phyloP scores from a whole-genome alignment of 1,140 invertebrate species.

The Rhyzopertha dominica region DNA sequence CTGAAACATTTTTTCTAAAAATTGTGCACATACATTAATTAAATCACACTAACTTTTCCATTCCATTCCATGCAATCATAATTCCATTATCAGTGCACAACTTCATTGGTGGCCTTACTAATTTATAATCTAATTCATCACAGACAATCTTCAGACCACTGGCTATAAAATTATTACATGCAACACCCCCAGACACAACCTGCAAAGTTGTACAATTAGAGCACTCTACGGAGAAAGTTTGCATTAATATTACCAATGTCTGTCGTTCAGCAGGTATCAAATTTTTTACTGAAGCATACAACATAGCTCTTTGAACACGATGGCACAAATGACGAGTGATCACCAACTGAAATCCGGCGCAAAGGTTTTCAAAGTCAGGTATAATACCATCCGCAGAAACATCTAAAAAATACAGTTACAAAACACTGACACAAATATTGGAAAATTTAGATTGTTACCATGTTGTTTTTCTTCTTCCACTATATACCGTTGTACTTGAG shows the following conservation, averaged over 20 bases:
- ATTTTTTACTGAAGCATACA: conserved; percentile 61
- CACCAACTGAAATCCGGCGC: conserved; percentile 75
- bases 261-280: conserved; percentile 54
- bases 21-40: conserved; percentile 45
- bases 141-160: conserved; percentile 64
- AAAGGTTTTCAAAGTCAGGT: conserved; percentile 76
- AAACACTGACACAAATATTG: too few relatives aligned
- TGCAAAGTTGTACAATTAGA: conserved; percentile 35
- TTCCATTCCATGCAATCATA: conserved; percentile 99
- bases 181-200: conserved; percentile 94
- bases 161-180: conserved; percentile 83
- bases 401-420: conserved; percentile 29
- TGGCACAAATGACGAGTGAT: conserved; percentile 76
- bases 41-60: conserved; percentile 62
- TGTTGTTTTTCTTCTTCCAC: conserved; percentile 55
- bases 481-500: conserved; percentile 51
- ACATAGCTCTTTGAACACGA: conserved; percentile 75
- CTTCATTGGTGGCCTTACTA: conserved; percentile 72
- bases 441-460: conserved; percentile 40
- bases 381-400: conserved; percentile 62
- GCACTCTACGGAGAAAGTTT: background rate
- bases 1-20: conserved; percentile 29
- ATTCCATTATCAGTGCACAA: conserved; percentile 96
- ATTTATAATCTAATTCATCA: conserved; percentile 57
- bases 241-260: conserved; percentile 54